phyloP scores from a whole-genome alignment of 2,797 vertebrate genomes.

The Argya squamiceps region DNA sequence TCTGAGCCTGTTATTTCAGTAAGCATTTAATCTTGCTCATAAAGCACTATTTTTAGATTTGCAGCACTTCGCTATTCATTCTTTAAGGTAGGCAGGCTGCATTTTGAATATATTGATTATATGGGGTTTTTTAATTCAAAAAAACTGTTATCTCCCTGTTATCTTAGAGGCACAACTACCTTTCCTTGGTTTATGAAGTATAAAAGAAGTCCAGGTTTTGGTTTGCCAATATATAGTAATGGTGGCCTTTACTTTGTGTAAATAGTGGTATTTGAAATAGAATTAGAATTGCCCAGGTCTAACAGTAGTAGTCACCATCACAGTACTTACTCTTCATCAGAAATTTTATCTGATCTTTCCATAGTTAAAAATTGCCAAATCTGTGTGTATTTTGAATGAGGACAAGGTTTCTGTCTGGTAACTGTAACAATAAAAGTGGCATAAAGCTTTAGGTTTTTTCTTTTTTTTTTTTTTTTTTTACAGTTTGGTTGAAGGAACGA shows the following conservation, averaged over 20 bases:
- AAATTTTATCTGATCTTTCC: constrained; percentile 7
- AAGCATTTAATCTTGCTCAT: not conserved
- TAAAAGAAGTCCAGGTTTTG: not conserved
- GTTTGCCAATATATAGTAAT: not conserved
- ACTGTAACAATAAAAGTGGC: not conserved
- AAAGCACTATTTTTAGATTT: not conserved
- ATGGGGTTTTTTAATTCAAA: not conserved
- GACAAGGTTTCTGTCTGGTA: not conserved
- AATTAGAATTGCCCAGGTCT: not conserved
- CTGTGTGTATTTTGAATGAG: constrained; percentile 23
- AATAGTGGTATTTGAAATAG: not conserved
- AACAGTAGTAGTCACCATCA: not conserved
- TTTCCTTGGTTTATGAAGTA: not conserved
- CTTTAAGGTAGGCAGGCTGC: not conserved
- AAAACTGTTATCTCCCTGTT: not conserved
- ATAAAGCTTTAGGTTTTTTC: constrained; percentile 26
- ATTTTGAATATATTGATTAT: not conserved
- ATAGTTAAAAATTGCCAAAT: constrained; percentile 4
- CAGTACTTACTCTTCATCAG: not conserved
- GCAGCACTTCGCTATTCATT: not conserved
- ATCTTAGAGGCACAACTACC: not conserved
- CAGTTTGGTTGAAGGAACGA: constrained; percentile 73
- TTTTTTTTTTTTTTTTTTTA: not conserved
- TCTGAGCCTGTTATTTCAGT: not conserved
- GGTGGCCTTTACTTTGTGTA: not conserved